Evolutionary conservation across 2,797 vertebrate genomes (phyloP), one percentile per base, ranked within the genome.

Genomic region (Prionace glauca): DNA sequence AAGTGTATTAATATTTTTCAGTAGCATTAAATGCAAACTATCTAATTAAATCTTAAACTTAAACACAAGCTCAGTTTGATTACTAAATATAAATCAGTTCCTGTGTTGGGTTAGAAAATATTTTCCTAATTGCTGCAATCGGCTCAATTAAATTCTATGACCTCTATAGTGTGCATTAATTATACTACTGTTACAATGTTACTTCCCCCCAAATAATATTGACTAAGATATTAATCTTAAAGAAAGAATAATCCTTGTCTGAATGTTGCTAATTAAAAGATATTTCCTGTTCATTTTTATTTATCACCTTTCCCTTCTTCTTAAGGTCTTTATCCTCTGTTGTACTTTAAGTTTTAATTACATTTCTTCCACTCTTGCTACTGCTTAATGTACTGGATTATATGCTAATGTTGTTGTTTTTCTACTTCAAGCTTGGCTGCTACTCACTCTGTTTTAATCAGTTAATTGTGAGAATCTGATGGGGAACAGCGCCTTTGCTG

Each of bases 51-150:
- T 91, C 88, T 65, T 91, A 91, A 36, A 20, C 62, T 91, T 62
- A 67, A 65, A 36, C 60, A 91, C 88, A 65, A 91, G 60, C 60
- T 67, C 62, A 91, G 62, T 67, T n/a, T 91, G 60, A 91, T 91
- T 36, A 91, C 88, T 67, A 91, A 91, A 91, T 62, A 67, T 65
- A 91, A 91, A 91, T 91, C 88, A 91, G 60, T 67, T 91, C 88
- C 60, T 91, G 60, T 91, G 60, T 91, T 91, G 29, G 81, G 60
- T 67, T 10, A 91, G 88, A 62, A 90, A 56, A 91, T 91, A 91
- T 67, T 91, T 16, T 29, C 56, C 32, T 65, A 65, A 91, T 67
- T 91, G 60, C 60, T 65, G 9, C 88, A 67, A 67, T 91, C 88
- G 7, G 36, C 60, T 91, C 62, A 65, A 91, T 91, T 91, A 65